Evolutionary conservation across 2,797 vertebrate genomes (phyloP), one percentile per base, ranked within the genome.

Genomic region (Hafferia zeledoni): DNA sequence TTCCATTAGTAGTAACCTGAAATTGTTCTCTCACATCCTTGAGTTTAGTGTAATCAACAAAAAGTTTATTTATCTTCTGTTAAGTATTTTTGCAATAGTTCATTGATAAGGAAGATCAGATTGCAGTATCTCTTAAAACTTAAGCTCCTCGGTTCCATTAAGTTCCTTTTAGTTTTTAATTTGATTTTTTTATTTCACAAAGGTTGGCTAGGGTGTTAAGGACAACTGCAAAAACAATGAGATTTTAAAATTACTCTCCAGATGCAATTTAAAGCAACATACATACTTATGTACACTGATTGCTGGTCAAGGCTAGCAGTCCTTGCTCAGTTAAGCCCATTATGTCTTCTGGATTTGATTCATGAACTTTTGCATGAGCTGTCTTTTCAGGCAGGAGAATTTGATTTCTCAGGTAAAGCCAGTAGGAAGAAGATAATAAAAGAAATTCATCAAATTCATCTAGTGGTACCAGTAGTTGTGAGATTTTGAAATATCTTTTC

Each of bases 401-500:
- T 82, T 74, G 59, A 64, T 92, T 92, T 90, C 67, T 88, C 72
- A 91, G 82, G 61, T 91, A 86, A 89, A 93, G 22, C 52, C 53
- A 83, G 25, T 35, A 76, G 37, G 18, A 25, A 88, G 64, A 88
- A 78, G 43, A 44, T 44, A 67, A 57, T 37, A 82, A 80, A 63
- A 24, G 17, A 83, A 83, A 87, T 67, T 68, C 9, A 52, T 68
- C 7, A 0, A 49, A 89, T 91, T 89, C 25, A 86, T 72, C 31
- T 59, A 69, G 33, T 56, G 15, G 63, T 76, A 83, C 63, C 33
- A 69, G 59, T n/a, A 83, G 23, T 47, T 92, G 84, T 78, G 27
- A 90, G 70, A 80, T 83, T 91, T 63, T 76, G 59, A 83, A 93
- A 84, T 89, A 81, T 88, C 56, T 95, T 94, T 92, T 87, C 52